Conservation (phyloP, 2,113 vertebrate species). For the Sus scrofa region DNA sequence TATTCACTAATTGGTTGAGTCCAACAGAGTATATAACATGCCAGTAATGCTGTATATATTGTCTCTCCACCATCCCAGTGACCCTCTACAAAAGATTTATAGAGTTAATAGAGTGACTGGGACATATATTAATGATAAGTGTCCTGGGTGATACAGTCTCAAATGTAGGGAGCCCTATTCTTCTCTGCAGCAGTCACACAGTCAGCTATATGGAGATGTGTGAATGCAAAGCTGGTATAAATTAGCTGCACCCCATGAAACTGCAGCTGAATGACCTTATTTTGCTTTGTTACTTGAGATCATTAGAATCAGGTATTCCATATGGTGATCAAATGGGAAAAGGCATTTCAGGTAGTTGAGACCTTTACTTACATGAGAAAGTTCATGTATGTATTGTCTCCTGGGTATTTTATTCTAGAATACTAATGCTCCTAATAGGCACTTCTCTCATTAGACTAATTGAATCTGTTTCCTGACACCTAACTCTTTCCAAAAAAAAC, state of each 20-base stretch:
- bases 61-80: not conserved
- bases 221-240: not conserved
- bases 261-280: not conserved
- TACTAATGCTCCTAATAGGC: not conserved
- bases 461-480: not conserved
- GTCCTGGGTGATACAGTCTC: not conserved
- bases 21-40: not conserved
- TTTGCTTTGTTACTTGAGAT: not conserved
- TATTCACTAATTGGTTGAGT: not conserved
- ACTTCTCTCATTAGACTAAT: not conserved
- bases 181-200: not conserved
- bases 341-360: not conserved
- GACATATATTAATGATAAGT: not conserved
- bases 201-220: not conserved
- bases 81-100: not conserved
- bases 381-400: not conserved
- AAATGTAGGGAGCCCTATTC: not conserved
- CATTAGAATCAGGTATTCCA: not conserved
- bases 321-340: not conserved
- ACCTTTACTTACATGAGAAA: not conserved
- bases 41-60: not conserved
- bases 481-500: not conserved
- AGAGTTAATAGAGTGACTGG: not conserved
- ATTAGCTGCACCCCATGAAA: not conserved
- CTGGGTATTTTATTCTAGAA: conserved; percentile 8